Conservation (phyloP, 2,888 invertebrate genomes). For the Lepetodrilus schrolli region DNA sequence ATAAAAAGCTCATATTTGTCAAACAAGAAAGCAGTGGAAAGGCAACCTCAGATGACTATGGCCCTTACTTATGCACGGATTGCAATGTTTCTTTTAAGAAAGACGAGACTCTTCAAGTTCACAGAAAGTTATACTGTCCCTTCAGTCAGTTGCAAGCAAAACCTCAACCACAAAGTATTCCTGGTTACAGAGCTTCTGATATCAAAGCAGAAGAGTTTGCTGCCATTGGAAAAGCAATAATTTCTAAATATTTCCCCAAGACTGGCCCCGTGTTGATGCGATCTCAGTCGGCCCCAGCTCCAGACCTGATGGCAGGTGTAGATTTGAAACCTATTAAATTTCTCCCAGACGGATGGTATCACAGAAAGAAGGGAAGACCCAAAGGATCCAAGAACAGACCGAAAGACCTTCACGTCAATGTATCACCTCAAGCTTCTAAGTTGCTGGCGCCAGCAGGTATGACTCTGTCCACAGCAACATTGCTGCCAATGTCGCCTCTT, state of each 20-base stretch:
- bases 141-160: not conserved
- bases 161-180: not conserved
- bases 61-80: constrained; percentile 79
- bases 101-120: constrained; percentile 87
- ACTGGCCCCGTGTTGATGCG: constrained; percentile 23
- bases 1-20: not conserved
- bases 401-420: constrained; percentile 43
- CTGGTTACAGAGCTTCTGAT: not conserved
- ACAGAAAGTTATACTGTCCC: constrained; percentile 84
- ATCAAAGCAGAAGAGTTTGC: constrained; percentile 24
- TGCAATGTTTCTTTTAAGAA: constrained; percentile 88
- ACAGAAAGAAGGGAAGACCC: constrained; percentile 65
- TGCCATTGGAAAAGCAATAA: constrained; percentile 30
- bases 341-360: constrained; percentile 75
- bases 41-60: constrained; percentile 27
- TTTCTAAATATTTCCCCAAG: constrained; percentile 33
- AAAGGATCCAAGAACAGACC: constrained; percentile 66
- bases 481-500: constrained; percentile 1
- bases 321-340: not conserved
- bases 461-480: constrained; percentile 1
- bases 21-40: not conserved
- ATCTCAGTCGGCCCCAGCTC: constrained; percentile 31
- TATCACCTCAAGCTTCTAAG: constrained; percentile 2
- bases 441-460: not conserved
- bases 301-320: not conserved